Percentiles rank a stretch among this genome's conserved stretches.
These are phyloP conservation scores for Heliconius hermathena DNA, from an alignment of 1,140 invertebrate genomes.

Conservation along the genomic window DNA sequence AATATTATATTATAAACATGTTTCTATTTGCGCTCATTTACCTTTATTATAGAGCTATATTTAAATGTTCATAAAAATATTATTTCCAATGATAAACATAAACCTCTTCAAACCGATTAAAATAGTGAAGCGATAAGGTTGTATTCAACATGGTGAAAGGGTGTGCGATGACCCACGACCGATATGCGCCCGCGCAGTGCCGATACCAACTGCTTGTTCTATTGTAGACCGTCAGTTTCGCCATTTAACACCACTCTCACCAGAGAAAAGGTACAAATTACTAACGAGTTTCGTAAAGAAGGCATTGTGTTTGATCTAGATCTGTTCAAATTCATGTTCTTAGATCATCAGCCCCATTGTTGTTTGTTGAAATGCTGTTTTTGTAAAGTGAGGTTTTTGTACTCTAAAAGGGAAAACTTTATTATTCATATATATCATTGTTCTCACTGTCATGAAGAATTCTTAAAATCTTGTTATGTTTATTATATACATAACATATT, in stretches of 20 bases:
- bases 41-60: not conserved
- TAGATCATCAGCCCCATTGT: conserved; percentile 53
- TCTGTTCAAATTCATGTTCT: conserved; percentile 51
- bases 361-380: conserved; percentile 37
- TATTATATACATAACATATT: not conserved
- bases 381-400: conserved; percentile 22
- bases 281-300: conserved; percentile 73
- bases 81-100: not conserved
- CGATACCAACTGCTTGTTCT: conserved; percentile 56
- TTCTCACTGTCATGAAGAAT: not conserved
- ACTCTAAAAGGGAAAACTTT: conserved; percentile 2
- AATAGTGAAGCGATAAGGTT: not conserved
- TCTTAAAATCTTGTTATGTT: not conserved
- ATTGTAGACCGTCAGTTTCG: conserved; percentile 67
- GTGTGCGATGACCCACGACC: conserved; percentile 65
- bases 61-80: not conserved
- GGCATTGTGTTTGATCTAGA: conserved; percentile 76
- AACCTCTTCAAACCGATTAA: not conserved
- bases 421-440: not conserved
- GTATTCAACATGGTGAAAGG: conserved; percentile 60
- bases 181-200: conserved; percentile 47
- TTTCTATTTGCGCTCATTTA: not conserved
- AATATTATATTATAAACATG: not conserved
- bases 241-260: conserved; percentile 77
- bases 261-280: conserved; percentile 66